phyloP scores from a whole-genome alignment of 1,140 invertebrate species.

The Microvelia longipes region DNA sequence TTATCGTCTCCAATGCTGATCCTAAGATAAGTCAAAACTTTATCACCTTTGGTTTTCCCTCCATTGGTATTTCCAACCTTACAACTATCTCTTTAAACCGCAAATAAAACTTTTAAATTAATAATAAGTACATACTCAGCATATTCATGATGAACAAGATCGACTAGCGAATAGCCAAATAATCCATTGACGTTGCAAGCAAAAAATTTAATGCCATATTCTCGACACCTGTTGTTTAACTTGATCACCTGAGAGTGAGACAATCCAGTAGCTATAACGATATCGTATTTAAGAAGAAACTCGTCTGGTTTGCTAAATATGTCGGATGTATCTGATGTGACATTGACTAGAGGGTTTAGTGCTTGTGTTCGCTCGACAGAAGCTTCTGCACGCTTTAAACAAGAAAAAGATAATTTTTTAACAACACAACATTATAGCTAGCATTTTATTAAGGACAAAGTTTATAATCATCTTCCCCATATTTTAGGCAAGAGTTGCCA shows the following conservation, averaged over 20 bases:
- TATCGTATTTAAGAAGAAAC: slow-evolving; percentile 67
- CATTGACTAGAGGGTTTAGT: slow-evolving; percentile 84
- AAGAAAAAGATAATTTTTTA: neutral
- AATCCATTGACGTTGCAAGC: slow-evolving; percentile 85
- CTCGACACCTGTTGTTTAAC: slow-evolving; percentile 64
- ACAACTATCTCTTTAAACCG: too few species aligned
- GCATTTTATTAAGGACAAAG: too few species aligned
- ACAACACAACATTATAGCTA: too few species aligned
- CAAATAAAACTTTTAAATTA: too few species aligned
- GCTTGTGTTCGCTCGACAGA: slow-evolving; percentile 58
- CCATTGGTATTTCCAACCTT: too few species aligned
- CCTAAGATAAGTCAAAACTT: too few species aligned
- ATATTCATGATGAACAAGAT: slow-evolving; percentile 73
- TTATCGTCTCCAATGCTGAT: too few species aligned
- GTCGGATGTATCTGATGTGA: slow-evolving; percentile 50
- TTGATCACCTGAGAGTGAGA: slow-evolving; percentile 49
- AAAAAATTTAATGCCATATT: slow-evolving; percentile 68
- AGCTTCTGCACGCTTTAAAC: slow-evolving; percentile 59
- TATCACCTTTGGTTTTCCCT: too few species aligned
- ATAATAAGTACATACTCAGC: slow-evolving; percentile 49
- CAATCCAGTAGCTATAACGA: slow-evolving; percentile 67
- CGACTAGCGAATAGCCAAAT: slow-evolving; percentile 81
- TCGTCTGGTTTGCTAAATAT: slow-evolving; percentile 42
- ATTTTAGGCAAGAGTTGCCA: too few species aligned
- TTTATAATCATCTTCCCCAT: neutral